Evolutionary conservation across 2,888 invertebrate genomes (phyloP).

Genomic region (Pycnomerus fuliginosus): DNA sequence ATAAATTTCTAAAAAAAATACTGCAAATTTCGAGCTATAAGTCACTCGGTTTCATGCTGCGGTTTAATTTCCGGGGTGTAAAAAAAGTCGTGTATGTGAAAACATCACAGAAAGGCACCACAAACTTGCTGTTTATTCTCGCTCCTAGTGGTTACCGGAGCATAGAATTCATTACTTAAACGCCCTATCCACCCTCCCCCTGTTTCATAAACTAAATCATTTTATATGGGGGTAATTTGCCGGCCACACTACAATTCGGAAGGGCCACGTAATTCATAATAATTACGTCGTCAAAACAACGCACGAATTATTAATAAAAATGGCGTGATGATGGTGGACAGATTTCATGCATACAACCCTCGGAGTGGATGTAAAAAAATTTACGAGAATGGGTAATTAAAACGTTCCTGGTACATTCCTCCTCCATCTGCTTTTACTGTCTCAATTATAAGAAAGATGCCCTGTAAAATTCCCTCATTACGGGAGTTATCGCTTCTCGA

Average conservation of each 20-base stretch:
- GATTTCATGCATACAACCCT: constrained; percentile 7
- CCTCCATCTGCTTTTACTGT: constrained; percentile 8
- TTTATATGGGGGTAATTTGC: constrained; percentile 24
- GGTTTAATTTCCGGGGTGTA: constrained; percentile 7
- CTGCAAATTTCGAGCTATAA: constrained; percentile 13
- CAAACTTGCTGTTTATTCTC: constrained; percentile 11
- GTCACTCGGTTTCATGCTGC: constrained; percentile 10
- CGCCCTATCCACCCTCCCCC: constrained; percentile 29
- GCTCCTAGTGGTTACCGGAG: constrained; percentile 11
- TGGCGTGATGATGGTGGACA: constrained; percentile 9
- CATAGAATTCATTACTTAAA: constrained; percentile 30
- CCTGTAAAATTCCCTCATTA: constrained; percentile 4
- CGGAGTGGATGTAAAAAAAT: constrained; percentile 6
- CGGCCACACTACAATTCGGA: constrained; percentile 10
- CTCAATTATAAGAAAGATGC: constrained; percentile 3
- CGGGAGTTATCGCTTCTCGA: no score
- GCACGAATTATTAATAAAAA: constrained; percentile 19
- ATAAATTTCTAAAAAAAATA: constrained; percentile 13
- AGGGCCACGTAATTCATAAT: constrained; percentile 8
- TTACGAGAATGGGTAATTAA: constrained; percentile 12
- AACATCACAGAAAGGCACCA: constrained; percentile 11
- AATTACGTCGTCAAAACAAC: constrained; percentile 16
- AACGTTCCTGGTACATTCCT: constrained; percentile 5
- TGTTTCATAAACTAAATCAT: constrained; percentile 32
- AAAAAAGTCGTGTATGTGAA: constrained; percentile 13